These are phyloP conservation scores for Scaeva pyrastri DNA, from an alignment of 2,888 invertebrate genomes.

Conservation along the genomic window DNA sequence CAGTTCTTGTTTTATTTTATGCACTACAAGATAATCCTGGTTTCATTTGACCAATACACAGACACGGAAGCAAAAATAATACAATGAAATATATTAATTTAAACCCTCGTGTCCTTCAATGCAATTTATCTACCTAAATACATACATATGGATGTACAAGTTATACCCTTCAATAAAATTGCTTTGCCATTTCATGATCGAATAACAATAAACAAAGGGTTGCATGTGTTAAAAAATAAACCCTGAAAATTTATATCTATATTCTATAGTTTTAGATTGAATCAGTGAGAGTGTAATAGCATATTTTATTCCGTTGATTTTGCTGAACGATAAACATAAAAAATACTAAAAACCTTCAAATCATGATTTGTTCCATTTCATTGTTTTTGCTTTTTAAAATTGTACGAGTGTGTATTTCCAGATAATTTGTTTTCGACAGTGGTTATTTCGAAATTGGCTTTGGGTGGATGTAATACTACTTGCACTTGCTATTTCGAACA, in stretches of 20 bases:
- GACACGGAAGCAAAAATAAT: no score
- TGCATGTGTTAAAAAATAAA: conserved; percentile 46
- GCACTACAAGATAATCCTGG: no score
- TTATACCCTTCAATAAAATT: conserved; percentile 25
- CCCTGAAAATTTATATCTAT: conserved; percentile 52
- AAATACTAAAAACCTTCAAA: conserved; percentile 38
- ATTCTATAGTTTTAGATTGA: conserved; percentile 26
- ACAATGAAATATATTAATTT: no score
- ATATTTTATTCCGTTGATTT: conserved; percentile 44
- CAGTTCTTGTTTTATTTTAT: no score
- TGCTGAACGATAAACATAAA: conserved; percentile 44
- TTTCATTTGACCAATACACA: no score
- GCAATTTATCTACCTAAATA: neutral
- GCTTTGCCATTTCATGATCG: conserved; percentile 43
- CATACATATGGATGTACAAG: neutral
- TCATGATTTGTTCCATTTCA: conserved; percentile 20
- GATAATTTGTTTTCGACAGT: conserved; percentile 40
- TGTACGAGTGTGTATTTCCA: conserved; percentile 29
- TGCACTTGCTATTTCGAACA: conserved; percentile 31
- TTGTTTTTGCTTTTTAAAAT: conserved; percentile 19
- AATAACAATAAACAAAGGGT: conserved; percentile 33
- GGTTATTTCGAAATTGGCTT: conserved; percentile 41
- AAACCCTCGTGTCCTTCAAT: no score
- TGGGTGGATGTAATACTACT: conserved; percentile 36
- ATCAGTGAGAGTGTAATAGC: conserved; percentile 9